phyloP scores from a whole-genome alignment of 2,797 vertebrate genomes.

The Oceanodroma leucorhoa region DNA sequence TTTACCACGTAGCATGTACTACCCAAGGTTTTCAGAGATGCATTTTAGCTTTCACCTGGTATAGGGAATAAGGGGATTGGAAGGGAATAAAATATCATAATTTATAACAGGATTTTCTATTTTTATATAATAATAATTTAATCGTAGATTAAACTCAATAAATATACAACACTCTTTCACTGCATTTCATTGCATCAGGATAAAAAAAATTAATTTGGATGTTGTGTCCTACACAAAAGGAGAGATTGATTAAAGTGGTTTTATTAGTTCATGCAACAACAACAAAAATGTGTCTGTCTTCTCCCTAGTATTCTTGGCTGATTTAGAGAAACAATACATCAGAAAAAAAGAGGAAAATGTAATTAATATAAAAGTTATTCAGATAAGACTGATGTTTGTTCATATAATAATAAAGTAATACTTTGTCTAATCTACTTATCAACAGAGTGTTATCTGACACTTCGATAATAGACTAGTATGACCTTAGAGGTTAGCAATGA shows the following conservation, averaged over 20 bases:
- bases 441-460: slow-evolving; percentile 49
- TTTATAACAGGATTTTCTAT: background rate
- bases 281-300: background rate
- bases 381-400: slow-evolving; percentile 28
- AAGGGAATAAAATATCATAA: background rate
- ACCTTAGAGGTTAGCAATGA: slow-evolving; percentile 62
- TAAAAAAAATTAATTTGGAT: slow-evolving; percentile 7
- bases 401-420: slow-evolving; percentile 52
- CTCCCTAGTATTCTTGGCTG: background rate
- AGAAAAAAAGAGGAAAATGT: slow-evolving; percentile 9
- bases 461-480: slow-evolving; percentile 49
- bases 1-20: background rate
- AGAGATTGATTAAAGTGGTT: background rate
- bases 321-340: background rate
- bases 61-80: background rate
- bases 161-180: background rate
- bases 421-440: slow-evolving; percentile 52
- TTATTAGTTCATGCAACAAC: background rate
- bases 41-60: background rate
- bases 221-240: background rate
- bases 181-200: background rate
- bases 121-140: slow-evolving; percentile 32
- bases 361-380: slow-evolving; percentile 11
- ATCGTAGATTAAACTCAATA: slow-evolving; percentile 39
- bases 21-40: background rate